A percentile compares a stretch with the other conserved stretches of the same genome.
phyloP scores from a whole-genome alignment of 1,140 invertebrate genomes.

The Drosophila seguyi region DNA sequence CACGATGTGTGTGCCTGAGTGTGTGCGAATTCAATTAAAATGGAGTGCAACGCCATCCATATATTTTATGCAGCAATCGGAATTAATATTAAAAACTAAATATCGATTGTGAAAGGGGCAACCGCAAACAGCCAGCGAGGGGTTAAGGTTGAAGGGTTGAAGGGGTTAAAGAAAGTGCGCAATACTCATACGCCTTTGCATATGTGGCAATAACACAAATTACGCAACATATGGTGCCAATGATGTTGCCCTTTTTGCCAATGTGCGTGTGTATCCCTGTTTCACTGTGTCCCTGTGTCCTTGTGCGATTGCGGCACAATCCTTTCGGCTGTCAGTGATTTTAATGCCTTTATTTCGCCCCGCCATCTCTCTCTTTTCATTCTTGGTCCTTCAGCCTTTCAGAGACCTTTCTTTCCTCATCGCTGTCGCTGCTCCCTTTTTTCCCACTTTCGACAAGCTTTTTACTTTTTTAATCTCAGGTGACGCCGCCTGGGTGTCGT shows the following conservation, averaged over 20 bases:
- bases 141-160: slow-evolving; percentile 23
- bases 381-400: slow-evolving; percentile 26
- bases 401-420: slow-evolving; percentile 11
- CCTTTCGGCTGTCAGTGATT: slow-evolving; percentile 82
- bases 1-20: background rate
- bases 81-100: slow-evolving; percentile 81
- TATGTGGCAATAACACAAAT: slow-evolving; percentile 83
- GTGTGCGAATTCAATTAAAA: slow-evolving; percentile 75
- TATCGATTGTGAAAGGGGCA: slow-evolving; percentile 64
- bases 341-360: slow-evolving; percentile 80
- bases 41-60: slow-evolving; percentile 63
- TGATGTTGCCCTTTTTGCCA: slow-evolving; percentile 80
- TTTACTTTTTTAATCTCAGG: slow-evolving; percentile 85
- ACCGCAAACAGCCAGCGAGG: slow-evolving; percentile 3
- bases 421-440: slow-evolving; percentile 55
- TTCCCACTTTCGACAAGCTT: slow-evolving; percentile 74
- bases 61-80: slow-evolving; percentile 75
- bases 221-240: slow-evolving; percentile 85
- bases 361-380: slow-evolving; percentile 37
- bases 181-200: slow-evolving; percentile 21
- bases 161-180: slow-evolving; percentile 46
- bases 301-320: slow-evolving; percentile 72
- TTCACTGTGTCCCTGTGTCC: slow-evolving; percentile 8
- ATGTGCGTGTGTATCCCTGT: slow-evolving; percentile 13
- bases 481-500: slow-evolving; percentile 84